phyloP scores from a whole-genome alignment of 1,140 invertebrate species.

The Saccostrea echinata region DNA sequence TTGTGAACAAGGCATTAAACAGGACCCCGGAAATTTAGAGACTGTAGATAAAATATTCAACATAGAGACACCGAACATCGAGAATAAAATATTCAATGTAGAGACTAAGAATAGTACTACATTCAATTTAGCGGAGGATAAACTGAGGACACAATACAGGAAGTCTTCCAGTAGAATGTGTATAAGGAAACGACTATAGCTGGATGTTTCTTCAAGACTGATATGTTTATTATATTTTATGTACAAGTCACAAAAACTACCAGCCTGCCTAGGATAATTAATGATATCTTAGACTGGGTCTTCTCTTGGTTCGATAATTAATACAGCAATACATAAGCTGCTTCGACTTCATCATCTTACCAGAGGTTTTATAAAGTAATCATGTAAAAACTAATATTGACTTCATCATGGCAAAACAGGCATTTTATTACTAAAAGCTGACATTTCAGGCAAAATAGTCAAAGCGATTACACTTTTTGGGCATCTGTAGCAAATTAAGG shows the following conservation, averaged over 20 bases:
- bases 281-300: not conserved
- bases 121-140: no score
- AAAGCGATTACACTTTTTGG: not conserved
- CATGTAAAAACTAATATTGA: slow-evolving; percentile 19
- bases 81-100: no score
- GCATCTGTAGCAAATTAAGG: not conserved
- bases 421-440: not conserved
- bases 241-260: not conserved
- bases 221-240: not conserved
- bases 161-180: no score
- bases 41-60: no score
- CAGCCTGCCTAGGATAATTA: not conserved
- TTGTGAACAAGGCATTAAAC: no score
- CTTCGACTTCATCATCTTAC: slow-evolving; percentile 15
- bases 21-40: no score
- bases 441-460: not conserved
- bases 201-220: not conserved
- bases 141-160: no score
- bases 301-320: not conserved
- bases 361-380: slow-evolving; percentile 5
- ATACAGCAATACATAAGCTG: not conserved
- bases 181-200: no score
- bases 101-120: no score
- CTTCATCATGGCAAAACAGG: slow-evolving; percentile 9
- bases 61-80: no score